Base-by-base conservation (phyloP, 2,797 vertebrate genomes). In the Champsocephalus gunnari region DNA sequence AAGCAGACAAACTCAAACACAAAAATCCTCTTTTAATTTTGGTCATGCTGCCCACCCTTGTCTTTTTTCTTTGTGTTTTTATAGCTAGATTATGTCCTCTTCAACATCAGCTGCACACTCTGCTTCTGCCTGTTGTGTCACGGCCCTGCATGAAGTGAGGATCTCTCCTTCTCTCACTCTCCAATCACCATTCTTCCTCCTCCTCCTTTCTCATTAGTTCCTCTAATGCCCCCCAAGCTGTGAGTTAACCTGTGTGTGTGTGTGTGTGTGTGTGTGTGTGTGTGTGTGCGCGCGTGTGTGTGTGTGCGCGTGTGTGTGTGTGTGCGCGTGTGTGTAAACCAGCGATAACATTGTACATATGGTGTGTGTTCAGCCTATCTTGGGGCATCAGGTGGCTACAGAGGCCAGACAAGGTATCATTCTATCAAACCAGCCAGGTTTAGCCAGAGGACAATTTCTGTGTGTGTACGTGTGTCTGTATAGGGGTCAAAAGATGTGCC, bases 21-120 rank as follows among this genome's bases (percentile, higher is more conserved):
- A 92, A 93, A 95, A 96, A 95, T 96, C 72, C 94, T 92, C 94
- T 90, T 94, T 96, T 96, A 95, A 96, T 96, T 96, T 96, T 93
- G 97, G 92, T 95, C 95, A 94, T 95, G 92, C 94, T 94, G 86
- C 93, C 93, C 89, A 43, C 92, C 63, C 45, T 28, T 10, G 51
- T 93, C 14, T 14, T 8, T 54, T 41, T 59, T 12, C 3, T 50
- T 49, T 17, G 49, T 93, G 94, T 92, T 93, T 58, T 61, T 94
- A 93, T 90, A 93, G 83, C 90, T 80, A 82, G 86, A 94, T 96
- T 92, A 95, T 96, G 93, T 95, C 94, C 95, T 96, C 93, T 94
- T 97, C 90, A 95, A 91, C 94, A 94, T 88, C 88, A 82, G 85
- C 92, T 82, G 71, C 79, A 44, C 73, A 75, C 66, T 73, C 73